Evolutionary conservation across 2,113 vertebrate species (phyloP).

Genomic region (Solea solea): DNA sequence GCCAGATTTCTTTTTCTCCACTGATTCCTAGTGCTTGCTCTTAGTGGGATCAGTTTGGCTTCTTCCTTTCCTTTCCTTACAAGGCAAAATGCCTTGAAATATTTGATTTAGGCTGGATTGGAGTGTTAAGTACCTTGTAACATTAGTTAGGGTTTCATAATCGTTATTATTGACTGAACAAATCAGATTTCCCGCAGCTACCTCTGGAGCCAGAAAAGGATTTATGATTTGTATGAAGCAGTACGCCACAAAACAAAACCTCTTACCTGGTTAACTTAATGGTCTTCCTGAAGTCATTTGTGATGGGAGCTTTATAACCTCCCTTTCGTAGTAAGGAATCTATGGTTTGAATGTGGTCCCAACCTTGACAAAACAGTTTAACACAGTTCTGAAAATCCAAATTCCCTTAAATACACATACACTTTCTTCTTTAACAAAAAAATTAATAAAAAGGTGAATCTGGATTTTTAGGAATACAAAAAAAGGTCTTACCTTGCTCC

Average conservation of each 20-base stretch:
- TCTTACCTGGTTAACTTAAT: constrained; percentile 99
- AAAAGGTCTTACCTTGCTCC: constrained; percentile 94
- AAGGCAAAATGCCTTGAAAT: too few relatives aligned
- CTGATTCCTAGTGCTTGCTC: too few relatives aligned
- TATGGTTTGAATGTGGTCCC: constrained; percentile 99
- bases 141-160: too few relatives aligned
- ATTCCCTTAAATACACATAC: background rate
- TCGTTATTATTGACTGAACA: too few relatives aligned
- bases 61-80: too few relatives aligned
- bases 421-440: background rate
- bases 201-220: too few relatives aligned
- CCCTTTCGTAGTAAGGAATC: constrained; percentile 99
- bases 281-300: constrained; percentile 99
- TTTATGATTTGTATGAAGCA: background rate
- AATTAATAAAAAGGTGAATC: background rate
- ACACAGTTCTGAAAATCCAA: background rate
- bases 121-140: too few relatives aligned
- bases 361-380: constrained; percentile 82
- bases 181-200: background rate
- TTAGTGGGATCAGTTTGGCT: too few relatives aligned
- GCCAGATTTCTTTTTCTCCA: too few relatives aligned
- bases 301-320: constrained; percentile 99
- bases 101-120: too few relatives aligned
- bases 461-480: background rate
- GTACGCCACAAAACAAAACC: background rate